Conservation (phyloP, 2,113 vertebrate genomes). For the Macquaria australasica region DNA sequence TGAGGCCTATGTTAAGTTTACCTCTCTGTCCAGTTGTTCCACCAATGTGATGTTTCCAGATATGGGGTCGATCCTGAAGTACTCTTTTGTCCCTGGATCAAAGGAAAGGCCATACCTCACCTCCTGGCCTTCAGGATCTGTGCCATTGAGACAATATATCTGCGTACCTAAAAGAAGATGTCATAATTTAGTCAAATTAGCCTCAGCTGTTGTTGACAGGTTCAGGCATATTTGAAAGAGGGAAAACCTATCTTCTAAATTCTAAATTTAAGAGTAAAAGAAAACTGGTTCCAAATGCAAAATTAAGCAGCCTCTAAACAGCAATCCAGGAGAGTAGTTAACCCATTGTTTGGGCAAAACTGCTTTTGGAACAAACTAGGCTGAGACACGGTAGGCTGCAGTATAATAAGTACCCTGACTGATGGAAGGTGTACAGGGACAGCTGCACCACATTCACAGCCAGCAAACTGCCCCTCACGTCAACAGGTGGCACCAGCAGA, state of each 20-base stretch:
- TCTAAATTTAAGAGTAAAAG: background rate
- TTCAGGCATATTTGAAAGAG: background rate
- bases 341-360: background rate
- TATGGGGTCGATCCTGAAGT: constrained; percentile 89
- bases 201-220: background rate
- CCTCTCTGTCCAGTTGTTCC: constrained; percentile 95
- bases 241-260: background rate
- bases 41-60: constrained; percentile 92
- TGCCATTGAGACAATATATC: constrained; percentile 94
- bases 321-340: background rate
- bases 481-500: constrained; percentile 58
- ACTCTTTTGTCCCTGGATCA: constrained; percentile 88
- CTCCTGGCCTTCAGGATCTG: constrained; percentile 92
- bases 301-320: background rate
- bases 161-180: constrained; percentile 86
- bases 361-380: constrained; percentile 17
- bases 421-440: constrained; percentile 38
- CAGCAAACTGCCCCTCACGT: constrained; percentile 41
- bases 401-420: background rate
- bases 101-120: constrained; percentile 92
- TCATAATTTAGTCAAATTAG: background rate
- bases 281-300: background rate
- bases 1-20: constrained; percentile 58
- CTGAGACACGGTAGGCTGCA: constrained; percentile 2
- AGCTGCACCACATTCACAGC: constrained; percentile 47